Base-by-base conservation (phyloP, 1,140 invertebrate genomes). In the Drosophila kurseongensis region DNA sequence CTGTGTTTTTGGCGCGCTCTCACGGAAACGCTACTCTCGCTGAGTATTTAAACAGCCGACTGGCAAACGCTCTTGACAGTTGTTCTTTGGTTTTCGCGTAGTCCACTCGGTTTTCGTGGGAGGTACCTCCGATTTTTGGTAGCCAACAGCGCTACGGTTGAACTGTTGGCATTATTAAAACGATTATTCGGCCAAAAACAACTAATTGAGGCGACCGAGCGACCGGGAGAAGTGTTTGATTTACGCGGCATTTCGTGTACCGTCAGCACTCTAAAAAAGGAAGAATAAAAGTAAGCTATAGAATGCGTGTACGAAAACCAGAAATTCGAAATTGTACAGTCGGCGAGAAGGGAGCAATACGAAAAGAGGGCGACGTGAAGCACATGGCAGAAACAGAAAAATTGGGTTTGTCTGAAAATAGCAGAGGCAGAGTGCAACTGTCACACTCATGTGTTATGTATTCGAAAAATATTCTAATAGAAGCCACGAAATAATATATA, bases 371-470 rank as follows among this genome's bases (percentile, higher is more conserved):
- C 29, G 36, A 23, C 57, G 51, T 61, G 63, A 68, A 85, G 82
- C 82, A 85, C 82, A 85, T 85, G 82, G 78, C 69, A 61, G 68
- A 44, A 67, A 66, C 65, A 68, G 63, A 52, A 67, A 66, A 78
- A 71, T 85, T 69, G 63, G 65, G 57, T 56, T 75, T 58, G 68
- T 79, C 82, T 88, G 72, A 68, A 86, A 86, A 88, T 88, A 86
- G 83, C 63, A 69, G 42, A 60, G 55, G 8, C 23, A 55, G 59
- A 86, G 32, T 88, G 75, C 79, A 89, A 61, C 41, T 32, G 54
- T 42, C 54, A 42, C 35, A 62, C 69, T 57, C 74, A 71, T 63
- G 66, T 72, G 81, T 84, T 85, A 84, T 84, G 80, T 83, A 80
- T 63, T 76, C 60, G 6, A 58, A 61, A 56, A 38, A 66, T 73